Conservation (phyloP, 2,888 invertebrate genomes). For the Erebia aethiops region DNA sequence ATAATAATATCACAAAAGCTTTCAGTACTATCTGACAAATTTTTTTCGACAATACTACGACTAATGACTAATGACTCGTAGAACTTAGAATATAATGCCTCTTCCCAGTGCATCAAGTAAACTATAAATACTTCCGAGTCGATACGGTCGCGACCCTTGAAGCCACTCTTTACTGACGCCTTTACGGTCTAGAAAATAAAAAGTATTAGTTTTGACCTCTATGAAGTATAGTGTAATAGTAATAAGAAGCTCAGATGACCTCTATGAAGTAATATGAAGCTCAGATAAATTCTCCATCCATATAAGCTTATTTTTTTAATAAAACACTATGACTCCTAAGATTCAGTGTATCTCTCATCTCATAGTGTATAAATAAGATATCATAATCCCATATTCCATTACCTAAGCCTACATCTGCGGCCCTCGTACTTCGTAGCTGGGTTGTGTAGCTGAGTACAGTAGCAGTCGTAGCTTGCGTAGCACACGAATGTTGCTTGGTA, state of each 20-base stretch:
- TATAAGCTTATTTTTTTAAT: no score
- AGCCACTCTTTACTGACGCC: slow-evolving; percentile 10
- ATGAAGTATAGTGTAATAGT: no score
- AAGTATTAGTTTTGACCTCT: no score
- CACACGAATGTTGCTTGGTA: not conserved
- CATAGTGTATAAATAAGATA: no score
- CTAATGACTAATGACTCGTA: not conserved
- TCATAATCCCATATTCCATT: no score
- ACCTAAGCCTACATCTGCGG: not conserved
- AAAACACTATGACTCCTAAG: no score
- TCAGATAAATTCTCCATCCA: no score
- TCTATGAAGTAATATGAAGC: no score
- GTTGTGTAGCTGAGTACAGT: slow-evolving; percentile 1
- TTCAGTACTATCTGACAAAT: not conserved
- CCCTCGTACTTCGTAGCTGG: not conserved
- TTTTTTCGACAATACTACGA: not conserved
- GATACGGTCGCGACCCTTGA: slow-evolving; percentile 17
- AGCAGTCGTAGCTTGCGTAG: not conserved
- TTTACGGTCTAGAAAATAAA: not conserved
- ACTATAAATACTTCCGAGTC: slow-evolving; percentile 21
- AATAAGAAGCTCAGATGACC: no score
- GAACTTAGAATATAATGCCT: not conserved
- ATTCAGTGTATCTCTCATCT: no score
- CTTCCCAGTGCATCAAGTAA: slow-evolving; percentile 1
- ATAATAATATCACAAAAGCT: not conserved